A percentile compares a stretch with the other conserved stretches of the same genome.
Conservation (phyloP, 2,797 vertebrate genomes). For the Steatocranus sp. region DNA sequence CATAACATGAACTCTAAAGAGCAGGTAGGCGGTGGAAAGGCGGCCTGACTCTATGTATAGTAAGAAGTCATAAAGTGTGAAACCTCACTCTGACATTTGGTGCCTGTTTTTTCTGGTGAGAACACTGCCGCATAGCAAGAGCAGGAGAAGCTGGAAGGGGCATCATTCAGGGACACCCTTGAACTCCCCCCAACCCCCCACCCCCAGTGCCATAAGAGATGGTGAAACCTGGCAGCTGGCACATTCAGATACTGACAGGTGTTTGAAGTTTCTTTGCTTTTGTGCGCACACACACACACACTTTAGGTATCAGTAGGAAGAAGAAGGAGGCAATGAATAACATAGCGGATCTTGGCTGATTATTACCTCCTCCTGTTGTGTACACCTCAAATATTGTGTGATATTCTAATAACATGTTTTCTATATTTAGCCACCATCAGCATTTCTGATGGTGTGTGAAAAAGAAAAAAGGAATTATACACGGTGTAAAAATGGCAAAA, state of each 20-base stretch:
- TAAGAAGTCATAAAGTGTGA: constrained; percentile 1
- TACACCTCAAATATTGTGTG: not conserved
- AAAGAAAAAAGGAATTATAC: not conserved
- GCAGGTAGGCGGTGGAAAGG: not conserved
- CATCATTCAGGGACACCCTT: constrained; percentile 6
- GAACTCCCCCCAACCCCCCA: not conserved
- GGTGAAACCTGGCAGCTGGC: constrained; percentile 46
- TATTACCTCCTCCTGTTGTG: not conserved
- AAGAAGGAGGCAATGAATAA: not conserved
- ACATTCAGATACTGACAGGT: constrained; percentile 31
- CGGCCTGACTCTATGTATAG: constrained; percentile 55
- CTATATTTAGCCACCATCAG: not conserved
- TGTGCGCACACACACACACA: not conserved
- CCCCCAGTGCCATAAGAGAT: constrained; percentile 36
- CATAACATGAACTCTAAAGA: constrained; percentile 13
- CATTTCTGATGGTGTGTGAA: not conserved
- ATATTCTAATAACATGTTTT: not conserved
- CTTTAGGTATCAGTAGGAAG: not conserved
- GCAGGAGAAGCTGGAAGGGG: not conserved
- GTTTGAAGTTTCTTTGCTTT: constrained; percentile 10
- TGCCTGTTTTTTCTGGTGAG: constrained; percentile 15
- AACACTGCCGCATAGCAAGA: not conserved
- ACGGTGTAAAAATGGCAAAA: not conserved
- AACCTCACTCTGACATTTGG: constrained; percentile 57
- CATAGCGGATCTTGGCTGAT: too few species aligned